These are phyloP conservation scores for Pelusios castaneus DNA, from an alignment of 2,113 vertebrate genomes.

Conservation along the genomic window DNA sequence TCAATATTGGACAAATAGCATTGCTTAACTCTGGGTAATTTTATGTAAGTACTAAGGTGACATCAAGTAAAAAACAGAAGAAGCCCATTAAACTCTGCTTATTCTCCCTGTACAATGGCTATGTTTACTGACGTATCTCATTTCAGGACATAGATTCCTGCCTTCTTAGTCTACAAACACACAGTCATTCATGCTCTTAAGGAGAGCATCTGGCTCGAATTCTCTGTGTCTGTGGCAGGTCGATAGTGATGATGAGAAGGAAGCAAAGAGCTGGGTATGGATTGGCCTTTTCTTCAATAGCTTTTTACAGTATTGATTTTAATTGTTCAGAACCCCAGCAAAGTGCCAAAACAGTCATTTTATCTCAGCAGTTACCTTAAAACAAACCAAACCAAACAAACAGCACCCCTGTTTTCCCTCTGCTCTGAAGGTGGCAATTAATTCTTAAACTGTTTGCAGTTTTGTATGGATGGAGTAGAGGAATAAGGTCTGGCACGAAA, in stretches of 20 bases:
- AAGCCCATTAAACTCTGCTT: constrained; percentile 25
- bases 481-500: not conserved
- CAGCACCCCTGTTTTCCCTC: not conserved
- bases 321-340: constrained; percentile 7
- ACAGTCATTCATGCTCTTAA: constrained; percentile 43
- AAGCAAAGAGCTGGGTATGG: constrained; percentile 49
- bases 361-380: not conserved
- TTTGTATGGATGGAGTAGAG: not conserved
- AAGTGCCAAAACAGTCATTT: not conserved
- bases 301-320: constrained; percentile 33
- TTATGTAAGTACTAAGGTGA: constrained; percentile 43
- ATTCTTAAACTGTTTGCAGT: not conserved
- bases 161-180: constrained; percentile 38
- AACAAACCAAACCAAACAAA: not conserved
- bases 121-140: constrained; percentile 50
- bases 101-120: not conserved
- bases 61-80: constrained; percentile 42
- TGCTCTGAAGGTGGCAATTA: not conserved
- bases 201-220: constrained; percentile 45
- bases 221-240: constrained; percentile 61
- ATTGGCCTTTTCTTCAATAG: constrained; percentile 5
- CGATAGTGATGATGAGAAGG: constrained; percentile 5
- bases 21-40: constrained; percentile 31
- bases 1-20: constrained; percentile 42
- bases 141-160: constrained; percentile 34